These are phyloP conservation scores for Sebastiscus albofasciatus DNA, from an alignment of 2,797 vertebrate species.

Conservation along the genomic window DNA sequence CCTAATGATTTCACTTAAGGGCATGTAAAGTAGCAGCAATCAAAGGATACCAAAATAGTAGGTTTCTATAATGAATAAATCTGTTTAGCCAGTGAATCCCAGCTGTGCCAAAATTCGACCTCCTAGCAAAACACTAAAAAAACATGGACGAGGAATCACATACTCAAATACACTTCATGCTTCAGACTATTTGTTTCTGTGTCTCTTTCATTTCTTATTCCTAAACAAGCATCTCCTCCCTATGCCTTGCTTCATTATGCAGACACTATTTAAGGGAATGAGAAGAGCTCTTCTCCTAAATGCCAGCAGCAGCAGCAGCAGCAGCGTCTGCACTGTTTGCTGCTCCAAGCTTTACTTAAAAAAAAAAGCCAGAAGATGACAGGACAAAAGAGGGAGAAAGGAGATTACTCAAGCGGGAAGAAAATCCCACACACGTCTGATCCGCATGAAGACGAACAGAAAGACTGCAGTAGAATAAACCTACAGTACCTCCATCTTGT, in stretches of 20 bases:
- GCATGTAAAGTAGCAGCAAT: not conserved
- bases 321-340: slow-evolving; percentile 21
- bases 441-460: slow-evolving; percentile 18
- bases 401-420: slow-evolving; percentile 51
- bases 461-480: slow-evolving; percentile 27
- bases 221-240: slow-evolving; percentile 26
- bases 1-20: not conserved
- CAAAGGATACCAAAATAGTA: not conserved
- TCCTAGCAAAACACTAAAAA: not conserved
- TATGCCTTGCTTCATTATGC: slow-evolving; percentile 25
- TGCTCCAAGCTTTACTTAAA: slow-evolving; percentile 48
- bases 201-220: slow-evolving; percentile 6
- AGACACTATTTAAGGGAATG: slow-evolving; percentile 23
- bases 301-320: slow-evolving; percentile 23
- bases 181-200: not conserved
- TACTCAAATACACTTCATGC: not conserved
- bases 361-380: slow-evolving; percentile 43
- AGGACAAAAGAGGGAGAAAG: slow-evolving; percentile 49
- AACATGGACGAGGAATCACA: not conserved
- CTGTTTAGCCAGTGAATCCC: not conserved
- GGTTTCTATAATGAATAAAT: not conserved
- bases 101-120: not conserved
- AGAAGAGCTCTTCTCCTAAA: slow-evolving; percentile 30
- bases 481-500: not conserved
- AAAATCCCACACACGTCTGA: slow-evolving; percentile 57